A percentile compares a stretch with the other conserved stretches of the same genome.
Conservation (phyloP, 2,113 vertebrate genomes). For the Myanophis thanlyinensis region DNA sequence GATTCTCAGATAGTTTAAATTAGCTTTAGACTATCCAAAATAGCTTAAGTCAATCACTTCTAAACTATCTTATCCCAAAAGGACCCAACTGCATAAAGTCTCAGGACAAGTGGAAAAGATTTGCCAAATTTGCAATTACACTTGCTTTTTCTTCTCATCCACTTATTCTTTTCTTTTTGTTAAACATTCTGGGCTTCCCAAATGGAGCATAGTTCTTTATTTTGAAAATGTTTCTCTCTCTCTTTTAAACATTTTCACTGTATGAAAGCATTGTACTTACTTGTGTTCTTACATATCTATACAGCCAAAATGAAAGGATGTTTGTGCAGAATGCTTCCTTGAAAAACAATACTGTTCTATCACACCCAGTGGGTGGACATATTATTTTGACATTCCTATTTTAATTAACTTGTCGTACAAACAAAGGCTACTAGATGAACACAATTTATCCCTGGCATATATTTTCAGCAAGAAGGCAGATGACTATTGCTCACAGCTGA, state of each 20-base stretch:
- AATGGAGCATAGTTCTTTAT: neutral
- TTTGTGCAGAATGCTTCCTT: conserved; percentile 53
- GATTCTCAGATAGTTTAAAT: neutral
- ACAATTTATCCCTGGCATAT: conserved; percentile 63
- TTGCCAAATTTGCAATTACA: neutral
- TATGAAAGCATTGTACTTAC: conserved; percentile 26
- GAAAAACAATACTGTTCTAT: conserved; percentile 62
- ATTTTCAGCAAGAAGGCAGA: conserved; percentile 68
- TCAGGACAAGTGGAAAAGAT: neutral
- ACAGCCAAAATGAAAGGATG: conserved; percentile 42
- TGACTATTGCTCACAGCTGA: conserved; percentile 71
- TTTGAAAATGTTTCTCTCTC: conserved; percentile 4
- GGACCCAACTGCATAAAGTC: neutral
- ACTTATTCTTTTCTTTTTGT: neutral
- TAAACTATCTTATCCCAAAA: neutral
- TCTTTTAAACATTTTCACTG: conserved; percentile 19
- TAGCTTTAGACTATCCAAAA: neutral
- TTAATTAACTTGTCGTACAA: conserved; percentile 73
- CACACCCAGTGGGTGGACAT: conserved; percentile 60
- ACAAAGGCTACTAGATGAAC: conserved; percentile 66
- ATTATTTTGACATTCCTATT: conserved; percentile 69
- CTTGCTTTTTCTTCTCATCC: neutral
- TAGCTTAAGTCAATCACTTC: neutral
- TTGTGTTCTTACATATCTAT: conserved; percentile 49
- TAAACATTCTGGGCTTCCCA: neutral